Evolutionary conservation across 2,888 invertebrate species (phyloP), one percentile per base, ranked within the genome.

Genomic region (Heliconius ethilla): DNA sequence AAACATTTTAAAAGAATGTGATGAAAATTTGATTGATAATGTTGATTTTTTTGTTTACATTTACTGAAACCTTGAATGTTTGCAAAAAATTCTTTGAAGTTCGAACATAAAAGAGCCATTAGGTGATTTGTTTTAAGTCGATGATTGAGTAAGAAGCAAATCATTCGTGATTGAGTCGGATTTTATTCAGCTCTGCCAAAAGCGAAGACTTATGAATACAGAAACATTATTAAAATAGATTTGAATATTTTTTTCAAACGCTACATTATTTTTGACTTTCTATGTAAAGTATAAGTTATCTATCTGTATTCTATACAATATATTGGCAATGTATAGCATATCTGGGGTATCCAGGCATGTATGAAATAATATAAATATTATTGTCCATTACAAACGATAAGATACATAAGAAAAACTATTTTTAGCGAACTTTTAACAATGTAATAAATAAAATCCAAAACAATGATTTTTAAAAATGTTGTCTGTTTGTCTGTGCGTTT

Each of bases 71-170:
- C 69, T 62, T 29, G 74, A 75, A 62, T 75, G 63, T 80, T 66
- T 66, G 62, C 33, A 51, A 70, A 75, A 75, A 73, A 66, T 29
- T 69, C 79, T 79, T 81, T 79, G 81, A 79, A 78, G 74, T 76
- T 59, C 18, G 66, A 78, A 78, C 78, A 78, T 81, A 63, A 79
- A 79, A 81, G 75, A 78, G 75, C 66, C 67, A 79, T 76, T 70
- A 72, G 59, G 33, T 75, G 72, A 70, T 80, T 70, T 77, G 75
- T 75, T 75, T 78, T 66, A 76, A 25, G 67, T 63, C 66, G 76
- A 78, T 78, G 77, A 79, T 79, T 79, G 75, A 69, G 37, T 79
- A 59, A 66, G 37, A 33, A 75, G 67, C 27, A 78, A 79, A 81
- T 70, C 69, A 70, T 66, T 69, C 55, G 63, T 25, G 33, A 76